Conservation (phyloP, 2,113 vertebrate species). For the Gallinago media region DNA sequence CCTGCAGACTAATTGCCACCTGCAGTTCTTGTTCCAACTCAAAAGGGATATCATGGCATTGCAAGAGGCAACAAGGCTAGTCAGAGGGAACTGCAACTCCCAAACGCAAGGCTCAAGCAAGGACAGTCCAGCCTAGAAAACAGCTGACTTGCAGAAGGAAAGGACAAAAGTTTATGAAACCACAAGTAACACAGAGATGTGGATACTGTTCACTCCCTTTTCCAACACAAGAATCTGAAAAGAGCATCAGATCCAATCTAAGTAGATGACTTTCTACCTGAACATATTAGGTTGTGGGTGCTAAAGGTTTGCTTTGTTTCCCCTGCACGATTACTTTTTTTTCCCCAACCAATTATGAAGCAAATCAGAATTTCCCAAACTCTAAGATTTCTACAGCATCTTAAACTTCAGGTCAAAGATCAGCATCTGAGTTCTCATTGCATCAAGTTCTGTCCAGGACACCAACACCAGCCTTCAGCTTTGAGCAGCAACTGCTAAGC, state of each 20-base stretch:
- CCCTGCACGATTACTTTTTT: not conserved
- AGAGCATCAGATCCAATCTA: not conserved
- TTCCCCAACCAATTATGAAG: not conserved
- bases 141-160: not conserved
- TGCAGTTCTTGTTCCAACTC: not conserved
- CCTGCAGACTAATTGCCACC: not conserved
- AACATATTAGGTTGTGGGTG: not conserved
- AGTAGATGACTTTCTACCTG: not conserved
- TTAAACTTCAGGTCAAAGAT: not conserved
- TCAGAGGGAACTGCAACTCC: not conserved
- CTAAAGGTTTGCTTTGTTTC: not conserved
- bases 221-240: not conserved
- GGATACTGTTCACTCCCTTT: not conserved
- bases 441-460: not conserved
- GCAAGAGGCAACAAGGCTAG: not conserved
- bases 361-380: not conserved
- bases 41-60: not conserved
- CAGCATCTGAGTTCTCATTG: accelerated
- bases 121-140: not conserved
- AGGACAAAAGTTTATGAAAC: not conserved
- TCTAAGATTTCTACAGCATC: not conserved
- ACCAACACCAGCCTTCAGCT: not conserved
- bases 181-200: not conserved
- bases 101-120: no score
- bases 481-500: not conserved